phyloP scores from a whole-genome alignment of 1,140 invertebrate genomes.

The Vollenhovia emeryi region DNA sequence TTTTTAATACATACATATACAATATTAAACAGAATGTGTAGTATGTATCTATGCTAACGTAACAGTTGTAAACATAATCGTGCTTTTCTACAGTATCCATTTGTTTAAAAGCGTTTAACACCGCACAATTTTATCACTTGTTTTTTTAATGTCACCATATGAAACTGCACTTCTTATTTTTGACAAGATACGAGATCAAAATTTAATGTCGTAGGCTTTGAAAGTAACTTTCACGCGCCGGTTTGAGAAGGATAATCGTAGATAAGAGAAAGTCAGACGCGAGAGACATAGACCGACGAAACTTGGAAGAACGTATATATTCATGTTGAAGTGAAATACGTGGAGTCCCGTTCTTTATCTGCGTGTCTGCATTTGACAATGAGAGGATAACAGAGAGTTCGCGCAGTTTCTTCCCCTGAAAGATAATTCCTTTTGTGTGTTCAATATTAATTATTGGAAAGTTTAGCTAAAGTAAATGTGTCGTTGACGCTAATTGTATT shows the following conservation, averaged over 20 bases:
- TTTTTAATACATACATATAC: background rate
- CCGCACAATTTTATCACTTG: background rate
- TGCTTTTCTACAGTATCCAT: background rate
- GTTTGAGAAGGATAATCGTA: background rate
- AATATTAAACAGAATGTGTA: background rate
- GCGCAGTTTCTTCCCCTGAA: background rate
- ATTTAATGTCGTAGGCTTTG: background rate
- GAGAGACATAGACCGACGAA: conserved; percentile 13
- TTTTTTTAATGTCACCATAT: background rate
- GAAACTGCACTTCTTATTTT: background rate
- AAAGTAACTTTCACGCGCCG: background rate
- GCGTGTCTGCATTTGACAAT: conserved; percentile 31
- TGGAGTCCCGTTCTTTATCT: conserved; percentile 28
- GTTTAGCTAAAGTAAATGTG: conserved; percentile 15
- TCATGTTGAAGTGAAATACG: conserved; percentile 27
- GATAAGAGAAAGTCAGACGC: conserved; percentile 2
- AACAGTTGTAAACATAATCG: background rate
- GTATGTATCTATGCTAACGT: background rate
- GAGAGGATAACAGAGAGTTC: background rate
- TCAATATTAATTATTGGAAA: conserved; percentile 47
- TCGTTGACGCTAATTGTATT: conserved; percentile 6
- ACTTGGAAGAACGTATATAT: background rate
- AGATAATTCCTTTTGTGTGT: conserved; percentile 39
- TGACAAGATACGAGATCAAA: background rate
- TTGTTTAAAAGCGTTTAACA: background rate